These are phyloP conservation scores for Bolinopsis microptera DNA, from an alignment of 37 sponge, comb jelly and placozoan species.

Conservation along the genomic window DNA sequence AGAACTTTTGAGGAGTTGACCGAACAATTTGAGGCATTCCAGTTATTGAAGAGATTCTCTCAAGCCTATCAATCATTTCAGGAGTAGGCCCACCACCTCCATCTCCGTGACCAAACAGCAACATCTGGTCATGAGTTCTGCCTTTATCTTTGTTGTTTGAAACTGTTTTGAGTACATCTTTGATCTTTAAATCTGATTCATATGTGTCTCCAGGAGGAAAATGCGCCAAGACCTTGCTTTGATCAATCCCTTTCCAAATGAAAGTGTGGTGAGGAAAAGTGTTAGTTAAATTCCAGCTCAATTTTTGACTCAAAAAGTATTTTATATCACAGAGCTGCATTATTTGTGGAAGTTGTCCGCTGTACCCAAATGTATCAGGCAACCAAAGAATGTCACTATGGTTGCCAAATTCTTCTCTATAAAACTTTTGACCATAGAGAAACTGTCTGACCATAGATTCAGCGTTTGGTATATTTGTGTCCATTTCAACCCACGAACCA, in stretches of 20 bases:
- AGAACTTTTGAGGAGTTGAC: conserved; percentile 73
- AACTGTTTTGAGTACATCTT: conserved; percentile 74
- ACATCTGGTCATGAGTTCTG: conserved; percentile 67
- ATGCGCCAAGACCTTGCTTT: conserved; percentile 70
- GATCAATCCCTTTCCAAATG: conserved; percentile 78
- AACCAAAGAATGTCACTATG: conserved; percentile 76
- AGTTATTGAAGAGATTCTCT: neutral
- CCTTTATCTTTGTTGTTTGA: conserved; percentile 75
- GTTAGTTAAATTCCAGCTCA: conserved; percentile 80
- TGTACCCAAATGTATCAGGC: conserved; percentile 85
- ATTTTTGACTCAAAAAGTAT: conserved; percentile 78
- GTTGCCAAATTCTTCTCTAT: conserved; percentile 73
- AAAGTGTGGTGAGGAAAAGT: conserved; percentile 80
- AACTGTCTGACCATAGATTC: conserved; percentile 81
- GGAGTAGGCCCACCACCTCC: conserved; percentile 82
- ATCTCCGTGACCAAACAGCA: conserved; percentile 80
- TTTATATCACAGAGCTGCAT: conserved; percentile 70
- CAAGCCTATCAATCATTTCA: conserved; percentile 52
- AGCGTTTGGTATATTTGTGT: conserved; percentile 79
- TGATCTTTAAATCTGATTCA: conserved; percentile 70
- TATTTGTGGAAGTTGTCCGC: conserved; percentile 80
- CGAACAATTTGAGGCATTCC: conserved; percentile 36
- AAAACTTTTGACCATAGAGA: conserved; percentile 76
- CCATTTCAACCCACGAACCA: conserved; percentile 85
- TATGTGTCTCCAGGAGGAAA: conserved; percentile 85